Percentiles rank a stretch among this genome's conserved stretches.
phyloP scores from a whole-genome alignment of 2,797 vertebrate genomes.

The Gallinago solitaria region DNA sequence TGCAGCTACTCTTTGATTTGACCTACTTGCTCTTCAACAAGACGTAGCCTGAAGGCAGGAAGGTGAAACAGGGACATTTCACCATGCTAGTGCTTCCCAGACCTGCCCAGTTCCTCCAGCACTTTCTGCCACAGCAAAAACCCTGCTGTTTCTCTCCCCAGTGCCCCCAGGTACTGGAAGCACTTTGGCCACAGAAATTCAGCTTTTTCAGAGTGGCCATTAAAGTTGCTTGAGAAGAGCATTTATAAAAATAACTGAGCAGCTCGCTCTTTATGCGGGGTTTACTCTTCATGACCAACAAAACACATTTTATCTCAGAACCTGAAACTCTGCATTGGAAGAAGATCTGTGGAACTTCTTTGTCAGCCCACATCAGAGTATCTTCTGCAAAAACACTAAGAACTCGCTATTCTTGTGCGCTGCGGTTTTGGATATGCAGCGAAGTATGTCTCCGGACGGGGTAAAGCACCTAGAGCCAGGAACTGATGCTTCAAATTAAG shows the following conservation, averaged over 20 bases:
- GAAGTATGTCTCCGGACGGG: background rate
- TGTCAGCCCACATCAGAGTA: background rate
- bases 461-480: slow-evolving; percentile 11
- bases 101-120: background rate
- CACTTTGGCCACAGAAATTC: background rate
- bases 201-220: background rate
- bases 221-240: background rate
- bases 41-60: background rate
- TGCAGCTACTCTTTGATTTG: background rate
- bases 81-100: background rate
- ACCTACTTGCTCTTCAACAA: background rate
- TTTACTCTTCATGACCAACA: background rate
- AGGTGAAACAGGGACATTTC: background rate
- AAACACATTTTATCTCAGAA: background rate
- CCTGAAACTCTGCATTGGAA: background rate
- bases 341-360: background rate
- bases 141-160: background rate
- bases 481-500: slow-evolving; percentile 24
- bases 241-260: background rate
- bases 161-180: background rate
- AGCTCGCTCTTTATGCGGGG: background rate
- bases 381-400: background rate
- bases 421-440: background rate
- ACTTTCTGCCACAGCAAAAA: background rate
- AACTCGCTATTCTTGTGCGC: background rate